A percentile compares a stretch with the other conserved stretches of the same genome.
Evolutionary conservation across 2,113 vertebrate genomes (phyloP).

Genomic region (Phylloscopus whistleri): DNA sequence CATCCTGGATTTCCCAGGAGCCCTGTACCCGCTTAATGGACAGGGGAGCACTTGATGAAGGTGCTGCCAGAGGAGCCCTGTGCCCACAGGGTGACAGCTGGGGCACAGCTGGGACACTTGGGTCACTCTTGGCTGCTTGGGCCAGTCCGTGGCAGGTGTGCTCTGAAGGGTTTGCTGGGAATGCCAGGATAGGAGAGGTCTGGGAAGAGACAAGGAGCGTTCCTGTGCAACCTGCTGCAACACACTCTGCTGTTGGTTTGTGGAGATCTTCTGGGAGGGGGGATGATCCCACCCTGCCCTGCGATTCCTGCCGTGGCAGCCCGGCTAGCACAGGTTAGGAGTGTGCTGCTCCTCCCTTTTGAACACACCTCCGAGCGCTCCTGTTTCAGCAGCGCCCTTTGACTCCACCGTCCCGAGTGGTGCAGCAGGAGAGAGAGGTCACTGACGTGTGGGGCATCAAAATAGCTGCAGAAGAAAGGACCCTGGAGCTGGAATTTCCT

Average conservation of each 20-base stretch:
- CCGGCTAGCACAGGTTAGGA: not conserved
- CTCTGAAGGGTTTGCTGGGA: not conserved
- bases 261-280: not conserved
- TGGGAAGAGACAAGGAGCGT: not conserved
- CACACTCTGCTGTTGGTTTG: not conserved
- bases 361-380: not conserved
- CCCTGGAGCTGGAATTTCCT: not conserved
- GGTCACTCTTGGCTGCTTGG: not conserved
- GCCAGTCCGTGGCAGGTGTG: not conserved
- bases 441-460: not conserved
- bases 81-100: not conserved
- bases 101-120: not conserved
- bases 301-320: not conserved
- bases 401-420: not conserved
- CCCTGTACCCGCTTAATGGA: not conserved
- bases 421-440: not conserved
- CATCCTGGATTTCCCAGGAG: not conserved
- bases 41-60: not conserved
- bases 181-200: not conserved
- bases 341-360: not conserved
- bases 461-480: not conserved
- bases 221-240: not conserved
- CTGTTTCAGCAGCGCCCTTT: not conserved
- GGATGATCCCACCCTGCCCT: not conserved
- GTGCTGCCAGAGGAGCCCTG: accelerated